Evolutionary conservation across 2,888 invertebrate species (phyloP).

Genomic region (Dendrolimus pini): DNA sequence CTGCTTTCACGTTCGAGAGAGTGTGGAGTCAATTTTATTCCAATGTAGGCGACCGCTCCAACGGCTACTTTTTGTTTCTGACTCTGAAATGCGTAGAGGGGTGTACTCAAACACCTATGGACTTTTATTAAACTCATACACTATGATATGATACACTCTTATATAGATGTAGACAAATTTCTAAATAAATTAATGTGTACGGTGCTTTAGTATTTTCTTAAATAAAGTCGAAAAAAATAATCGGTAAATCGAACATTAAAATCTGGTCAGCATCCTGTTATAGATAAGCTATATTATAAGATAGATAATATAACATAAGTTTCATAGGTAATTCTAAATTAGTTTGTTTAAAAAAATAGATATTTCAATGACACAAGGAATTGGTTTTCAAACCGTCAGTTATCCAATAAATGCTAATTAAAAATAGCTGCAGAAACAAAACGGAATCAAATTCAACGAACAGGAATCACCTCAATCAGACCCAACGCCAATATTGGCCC

Average conservation of each 20-base stretch:
- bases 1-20: constrained; percentile 73
- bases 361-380: constrained; percentile 3
- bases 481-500: constrained; percentile 70
- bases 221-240: too few species aligned
- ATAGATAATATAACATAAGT: too few species aligned
- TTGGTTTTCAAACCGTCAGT: constrained; percentile 1
- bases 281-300: too few species aligned
- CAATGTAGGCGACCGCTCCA: constrained; percentile 75
- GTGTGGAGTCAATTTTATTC: constrained; percentile 77
- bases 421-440: constrained; percentile 46
- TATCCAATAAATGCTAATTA: constrained; percentile 39
- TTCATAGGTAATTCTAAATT: background rate
- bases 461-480: constrained; percentile 73
- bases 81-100: constrained; percentile 69
- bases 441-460: constrained; percentile 60
- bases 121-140: constrained; percentile 63
- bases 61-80: constrained; percentile 73
- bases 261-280: too few species aligned
- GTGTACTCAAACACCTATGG: constrained; percentile 71
- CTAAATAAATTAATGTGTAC: background rate
- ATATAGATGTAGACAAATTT: constrained; percentile 11
- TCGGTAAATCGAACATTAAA: too few species aligned
- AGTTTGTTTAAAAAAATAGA: constrained; percentile 1
- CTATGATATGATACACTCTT: constrained; percentile 14
- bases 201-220: too few species aligned